These are phyloP conservation scores for Aethina tumida DNA, from an alignment of 1,140 invertebrate genomes.

Conservation along the genomic window DNA sequence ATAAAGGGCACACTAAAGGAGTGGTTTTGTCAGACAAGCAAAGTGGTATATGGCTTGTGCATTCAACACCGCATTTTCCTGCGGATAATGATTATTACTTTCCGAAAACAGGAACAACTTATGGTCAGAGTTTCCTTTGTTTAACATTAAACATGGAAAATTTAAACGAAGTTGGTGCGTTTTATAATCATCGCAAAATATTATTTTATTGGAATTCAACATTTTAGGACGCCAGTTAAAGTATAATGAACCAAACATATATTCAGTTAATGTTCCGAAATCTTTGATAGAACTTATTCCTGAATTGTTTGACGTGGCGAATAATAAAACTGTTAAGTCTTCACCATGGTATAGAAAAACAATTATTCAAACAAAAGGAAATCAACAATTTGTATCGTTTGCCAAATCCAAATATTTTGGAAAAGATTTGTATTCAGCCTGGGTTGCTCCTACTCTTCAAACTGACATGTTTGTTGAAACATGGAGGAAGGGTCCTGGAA, in stretches of 20 bases:
- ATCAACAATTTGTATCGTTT: conserved; percentile 59
- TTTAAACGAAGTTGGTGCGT: conserved; percentile 57
- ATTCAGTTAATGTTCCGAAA: conserved; percentile 47
- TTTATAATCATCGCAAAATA: neutral
- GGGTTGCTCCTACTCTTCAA: conserved; percentile 64
- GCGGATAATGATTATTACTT: conserved; percentile 53
- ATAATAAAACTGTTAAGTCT: conserved; percentile 46
- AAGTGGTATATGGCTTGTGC: conserved; percentile 79
- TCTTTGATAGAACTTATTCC: conserved; percentile 42
- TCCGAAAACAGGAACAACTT: conserved; percentile 57
- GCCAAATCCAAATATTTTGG: conserved; percentile 67
- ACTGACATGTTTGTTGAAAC: conserved; percentile 70
- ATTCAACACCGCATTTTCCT: conserved; percentile 83
- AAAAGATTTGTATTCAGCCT: conserved; percentile 77
- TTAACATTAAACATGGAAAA: conserved; percentile 55
- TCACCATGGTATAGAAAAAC: conserved; percentile 53
- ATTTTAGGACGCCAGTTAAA: conserved; percentile 47
- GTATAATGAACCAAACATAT: conserved; percentile 66
- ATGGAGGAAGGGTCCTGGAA: conserved; percentile 75
- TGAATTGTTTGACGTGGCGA: conserved; percentile 49
- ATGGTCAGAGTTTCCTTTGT: conserved; percentile 84
- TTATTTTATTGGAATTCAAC: neutral
- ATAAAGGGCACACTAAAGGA: conserved; percentile 78
- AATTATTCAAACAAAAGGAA: conserved; percentile 46
- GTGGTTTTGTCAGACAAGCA: conserved; percentile 59